These are phyloP conservation scores for Anguilla rostrata DNA, from an alignment of 2,113 vertebrate genomes.

Conservation along the genomic window DNA sequence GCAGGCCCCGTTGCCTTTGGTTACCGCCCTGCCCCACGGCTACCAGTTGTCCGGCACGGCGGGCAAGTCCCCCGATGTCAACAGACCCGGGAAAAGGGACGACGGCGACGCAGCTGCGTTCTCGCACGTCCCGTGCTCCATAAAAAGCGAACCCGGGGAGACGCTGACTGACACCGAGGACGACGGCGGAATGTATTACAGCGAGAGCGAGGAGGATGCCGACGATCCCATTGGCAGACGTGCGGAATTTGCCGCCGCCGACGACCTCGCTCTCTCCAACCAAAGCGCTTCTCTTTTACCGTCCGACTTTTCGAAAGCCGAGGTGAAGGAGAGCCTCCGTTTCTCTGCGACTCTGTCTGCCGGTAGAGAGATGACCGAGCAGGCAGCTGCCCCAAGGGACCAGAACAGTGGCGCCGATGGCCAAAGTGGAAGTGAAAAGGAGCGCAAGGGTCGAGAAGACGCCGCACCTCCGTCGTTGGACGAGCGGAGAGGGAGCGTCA, in stretches of 20 bases:
- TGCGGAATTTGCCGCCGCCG: conserved; percentile 89
- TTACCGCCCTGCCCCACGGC: conserved; percentile 40
- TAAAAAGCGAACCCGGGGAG: conserved; percentile 88
- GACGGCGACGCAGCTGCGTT: conserved; percentile 74
- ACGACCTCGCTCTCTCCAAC: conserved; percentile 99
- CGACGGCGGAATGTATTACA: conserved; percentile 86
- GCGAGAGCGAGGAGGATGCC: conserved; percentile 74
- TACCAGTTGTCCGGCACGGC: conserved; percentile 81
- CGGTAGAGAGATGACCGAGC: conserved; percentile 85
- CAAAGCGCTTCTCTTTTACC: conserved; percentile 99
- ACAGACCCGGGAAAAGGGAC: conserved; percentile 90
- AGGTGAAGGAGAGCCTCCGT: conserved; percentile 87
- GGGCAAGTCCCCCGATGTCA: conserved; percentile 87
- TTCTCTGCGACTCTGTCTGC: conserved; percentile 80
- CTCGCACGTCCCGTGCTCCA: conserved; percentile 85
- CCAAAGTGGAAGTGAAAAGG: conserved; percentile 73
- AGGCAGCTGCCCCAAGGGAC: conserved; percentile 73
- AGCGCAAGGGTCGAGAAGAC: conserved; percentile 77
- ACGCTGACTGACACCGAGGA: conserved; percentile 77
- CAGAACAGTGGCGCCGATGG: conserved; percentile 77
- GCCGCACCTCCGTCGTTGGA: conserved; percentile 75
- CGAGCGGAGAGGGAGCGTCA: conserved; percentile 85
- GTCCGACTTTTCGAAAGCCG: conserved; percentile 98
- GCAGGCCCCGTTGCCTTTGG: conserved; percentile 85
- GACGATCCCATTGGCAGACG: conserved; percentile 83